These are phyloP conservation scores for Nothocercus nigrocapillus DNA, from an alignment of 2,113 vertebrate genomes.

Conservation along the genomic window DNA sequence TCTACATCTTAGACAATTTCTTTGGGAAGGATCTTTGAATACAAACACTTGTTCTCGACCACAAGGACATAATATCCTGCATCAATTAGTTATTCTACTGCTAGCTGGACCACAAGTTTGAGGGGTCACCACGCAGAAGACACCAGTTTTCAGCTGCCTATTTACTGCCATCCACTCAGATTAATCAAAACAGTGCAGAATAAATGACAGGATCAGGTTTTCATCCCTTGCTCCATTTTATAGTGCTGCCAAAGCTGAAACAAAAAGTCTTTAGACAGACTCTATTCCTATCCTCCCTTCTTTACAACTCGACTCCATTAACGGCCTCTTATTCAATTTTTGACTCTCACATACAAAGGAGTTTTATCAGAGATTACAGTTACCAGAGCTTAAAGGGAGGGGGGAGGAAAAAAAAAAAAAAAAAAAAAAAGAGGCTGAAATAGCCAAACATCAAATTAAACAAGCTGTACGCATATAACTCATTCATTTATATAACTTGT, in stretches of 20 bases:
- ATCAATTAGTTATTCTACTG: accelerated
- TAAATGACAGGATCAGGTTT: not conserved
- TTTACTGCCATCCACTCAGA: not conserved
- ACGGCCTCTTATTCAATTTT: conserved; percentile 47
- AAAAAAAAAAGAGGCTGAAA: not conserved
- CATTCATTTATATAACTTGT: conserved; percentile 14
- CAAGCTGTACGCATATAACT: not conserved
- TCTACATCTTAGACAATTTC: accelerated
- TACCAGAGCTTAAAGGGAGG: conserved; percentile 26
- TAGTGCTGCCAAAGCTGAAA: not conserved
- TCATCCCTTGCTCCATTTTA: not conserved
- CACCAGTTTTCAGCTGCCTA: not conserved
- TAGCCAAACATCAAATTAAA: not conserved
- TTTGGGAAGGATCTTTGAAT: not conserved
- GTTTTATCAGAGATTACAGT: conserved; percentile 27
- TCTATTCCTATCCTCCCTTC: not conserved
- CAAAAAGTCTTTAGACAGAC: not conserved
- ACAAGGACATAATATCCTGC: accelerated
- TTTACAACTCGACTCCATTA: conserved; percentile 33
- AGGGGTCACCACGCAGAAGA: not conserved
- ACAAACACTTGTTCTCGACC: accelerated
- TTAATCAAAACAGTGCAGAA: not conserved
- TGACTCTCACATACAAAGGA: conserved; percentile 13
- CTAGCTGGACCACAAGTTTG: accelerated
- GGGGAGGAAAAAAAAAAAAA: not conserved